Conservation (phyloP, 2,797 vertebrate genomes). For the Coreius guichenoti region DNA sequence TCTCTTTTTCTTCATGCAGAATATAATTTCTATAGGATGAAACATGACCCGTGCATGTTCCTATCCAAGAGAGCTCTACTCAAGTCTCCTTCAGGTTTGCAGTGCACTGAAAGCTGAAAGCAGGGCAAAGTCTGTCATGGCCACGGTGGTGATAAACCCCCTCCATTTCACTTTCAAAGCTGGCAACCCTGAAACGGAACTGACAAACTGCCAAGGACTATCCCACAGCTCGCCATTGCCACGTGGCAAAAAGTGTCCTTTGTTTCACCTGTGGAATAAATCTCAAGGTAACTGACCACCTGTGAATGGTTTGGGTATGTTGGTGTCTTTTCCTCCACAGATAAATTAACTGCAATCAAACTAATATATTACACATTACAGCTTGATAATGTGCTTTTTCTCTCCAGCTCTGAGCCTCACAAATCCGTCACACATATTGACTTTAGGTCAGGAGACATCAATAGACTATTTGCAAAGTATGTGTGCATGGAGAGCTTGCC, state of each 20-base stretch:
- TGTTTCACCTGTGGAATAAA: conserved; percentile 43
- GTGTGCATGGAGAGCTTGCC: not conserved
- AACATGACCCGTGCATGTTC: conserved; percentile 21
- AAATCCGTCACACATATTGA: conserved; percentile 39
- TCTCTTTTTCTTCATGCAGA: not conserved
- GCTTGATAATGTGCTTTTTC: not conserved
- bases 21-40: not conserved
- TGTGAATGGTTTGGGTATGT: not conserved
- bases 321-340: not conserved
- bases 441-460: conserved; percentile 22
- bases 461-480: conserved; percentile 42
- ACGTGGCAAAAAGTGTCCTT: conserved; percentile 46
- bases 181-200: conserved; percentile 35
- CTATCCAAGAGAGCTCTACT: not conserved
- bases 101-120: conserved; percentile 4
- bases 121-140: conserved; percentile 8
- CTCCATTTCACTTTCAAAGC: conserved; percentile 38
- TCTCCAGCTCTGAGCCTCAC: not conserved
- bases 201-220: conserved; percentile 42
- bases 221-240: conserved; percentile 21
- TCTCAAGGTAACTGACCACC: conserved; percentile 13
- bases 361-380: conserved; percentile 10
- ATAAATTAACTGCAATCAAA: not conserved
- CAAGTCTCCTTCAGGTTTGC: not conserved
- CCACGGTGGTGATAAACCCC: conserved; percentile 15